Evolutionary conservation across 1,140 invertebrate species (phyloP).

Genomic region (Leptoteleia sp.): DNA sequence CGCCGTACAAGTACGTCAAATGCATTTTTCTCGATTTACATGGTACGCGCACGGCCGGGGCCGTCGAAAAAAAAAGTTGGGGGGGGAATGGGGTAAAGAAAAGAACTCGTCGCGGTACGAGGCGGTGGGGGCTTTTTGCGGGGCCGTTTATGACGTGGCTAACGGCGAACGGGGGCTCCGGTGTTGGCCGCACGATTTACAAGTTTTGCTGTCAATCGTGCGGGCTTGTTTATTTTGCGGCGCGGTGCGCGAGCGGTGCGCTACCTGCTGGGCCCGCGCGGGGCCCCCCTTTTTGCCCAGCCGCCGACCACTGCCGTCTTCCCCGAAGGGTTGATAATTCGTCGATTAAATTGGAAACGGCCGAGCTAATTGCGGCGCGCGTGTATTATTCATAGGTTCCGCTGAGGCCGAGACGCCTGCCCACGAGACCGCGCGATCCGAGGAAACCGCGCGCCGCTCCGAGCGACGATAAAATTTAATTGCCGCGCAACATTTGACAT

Average conservation of each 20-base stretch:
- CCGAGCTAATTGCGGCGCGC: slow-evolving; percentile 77
- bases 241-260: slow-evolving; percentile 35
- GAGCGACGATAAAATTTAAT: slow-evolving; percentile 45
- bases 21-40: slow-evolving; percentile 57
- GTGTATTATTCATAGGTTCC: slow-evolving; percentile 78
- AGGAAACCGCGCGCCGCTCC: slow-evolving; percentile 17
- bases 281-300: slow-evolving; percentile 68
- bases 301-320: slow-evolving; percentile 62
- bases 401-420: slow-evolving; percentile 39
- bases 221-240: slow-evolving; percentile 48
- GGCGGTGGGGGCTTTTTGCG: slow-evolving; percentile 42
- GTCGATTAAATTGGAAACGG: slow-evolving; percentile 80
- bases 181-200: slow-evolving; percentile 60
- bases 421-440: slow-evolving; percentile 5
- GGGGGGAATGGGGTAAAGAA: slow-evolving; percentile 38
- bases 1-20: slow-evolving; percentile 48
- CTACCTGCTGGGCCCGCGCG: slow-evolving; percentile 70
- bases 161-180: slow-evolving; percentile 45
- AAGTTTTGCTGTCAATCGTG: slow-evolving; percentile 60
- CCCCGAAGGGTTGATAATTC: slow-evolving; percentile 80
- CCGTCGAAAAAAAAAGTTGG: slow-evolving; percentile 22
- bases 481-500: slow-evolving; percentile 23
- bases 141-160: slow-evolving; percentile 57
- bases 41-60: too few species aligned
- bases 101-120: slow-evolving; percentile 54